phyloP scores from a whole-genome alignment of 2,797 vertebrate species.

The Enteromius radiatus region DNA sequence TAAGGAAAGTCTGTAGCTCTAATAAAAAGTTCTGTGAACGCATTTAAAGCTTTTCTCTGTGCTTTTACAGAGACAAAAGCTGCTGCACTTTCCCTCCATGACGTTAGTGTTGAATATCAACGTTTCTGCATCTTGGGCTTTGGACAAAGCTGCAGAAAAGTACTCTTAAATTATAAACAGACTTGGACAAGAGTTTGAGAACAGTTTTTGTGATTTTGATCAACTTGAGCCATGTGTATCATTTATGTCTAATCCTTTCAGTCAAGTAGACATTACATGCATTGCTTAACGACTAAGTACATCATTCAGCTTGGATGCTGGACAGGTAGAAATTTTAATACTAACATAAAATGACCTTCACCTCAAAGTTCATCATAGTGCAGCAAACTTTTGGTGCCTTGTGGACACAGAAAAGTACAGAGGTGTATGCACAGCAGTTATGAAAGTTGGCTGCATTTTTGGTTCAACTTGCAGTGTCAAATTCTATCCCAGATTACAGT shows the following conservation, averaged over 20 bases:
- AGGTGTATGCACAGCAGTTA: conserved; percentile 42
- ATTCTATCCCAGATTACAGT: no score
- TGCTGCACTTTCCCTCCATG: conserved; percentile 53
- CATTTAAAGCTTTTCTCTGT: no score
- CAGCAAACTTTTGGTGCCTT: conserved; percentile 55
- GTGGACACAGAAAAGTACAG: conserved; percentile 50
- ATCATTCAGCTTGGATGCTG: conserved; percentile 45
- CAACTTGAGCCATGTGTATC: conserved; percentile 50
- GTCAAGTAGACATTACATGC: conserved; percentile 24
- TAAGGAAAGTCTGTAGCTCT: no score
- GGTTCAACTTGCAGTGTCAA: background rate
- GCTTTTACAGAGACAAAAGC: no score
- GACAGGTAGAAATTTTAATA: conserved; percentile 56
- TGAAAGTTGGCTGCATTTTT: conserved; percentile 36
- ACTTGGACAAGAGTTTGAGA: conserved; percentile 46
- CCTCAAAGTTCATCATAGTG: conserved; percentile 51
- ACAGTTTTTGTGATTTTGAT: conserved; percentile 40
- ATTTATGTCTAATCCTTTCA: conserved; percentile 49
- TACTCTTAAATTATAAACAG: background rate
- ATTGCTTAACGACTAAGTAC: conserved; percentile 35
- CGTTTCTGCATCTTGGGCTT: conserved; percentile 30
- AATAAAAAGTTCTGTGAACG: no score
- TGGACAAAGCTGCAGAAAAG: background rate
- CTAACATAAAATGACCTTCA: conserved; percentile 43
- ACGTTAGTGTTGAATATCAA: conserved; percentile 42